These are phyloP conservation scores for Phalacrocorax aristotelis DNA, from an alignment of 2,113 vertebrate genomes.

Conservation along the genomic window DNA sequence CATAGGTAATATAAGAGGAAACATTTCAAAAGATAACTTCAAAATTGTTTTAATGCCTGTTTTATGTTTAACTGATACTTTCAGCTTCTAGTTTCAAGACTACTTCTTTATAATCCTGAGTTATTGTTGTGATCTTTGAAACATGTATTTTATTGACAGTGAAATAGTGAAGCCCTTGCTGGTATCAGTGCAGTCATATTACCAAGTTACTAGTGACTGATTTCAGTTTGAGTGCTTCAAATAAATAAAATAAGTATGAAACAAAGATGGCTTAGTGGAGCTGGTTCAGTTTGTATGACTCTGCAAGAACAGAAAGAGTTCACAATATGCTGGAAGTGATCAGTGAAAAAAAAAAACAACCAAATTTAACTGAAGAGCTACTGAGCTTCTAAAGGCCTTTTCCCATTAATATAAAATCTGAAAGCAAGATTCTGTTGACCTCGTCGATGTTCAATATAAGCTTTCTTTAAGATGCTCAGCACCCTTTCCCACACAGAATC, in stretches of 20 bases:
- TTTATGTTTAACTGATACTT: not conserved
- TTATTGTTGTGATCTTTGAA: not conserved
- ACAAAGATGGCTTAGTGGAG: not conserved
- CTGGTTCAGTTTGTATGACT: not conserved
- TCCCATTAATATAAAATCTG: not conserved
- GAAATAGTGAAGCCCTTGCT: not conserved
- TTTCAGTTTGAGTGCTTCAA: not conserved
- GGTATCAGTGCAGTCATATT: not conserved
- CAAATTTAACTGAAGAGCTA: not conserved
- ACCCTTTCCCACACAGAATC: not conserved
- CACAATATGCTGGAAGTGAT: not conserved
- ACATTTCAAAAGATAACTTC: not conserved
- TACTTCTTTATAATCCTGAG: not conserved
- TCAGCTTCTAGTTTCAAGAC: not conserved
- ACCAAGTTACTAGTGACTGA: not conserved
- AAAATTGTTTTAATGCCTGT: not conserved
- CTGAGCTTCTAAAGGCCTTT: not conserved
- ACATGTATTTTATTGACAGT: not conserved
- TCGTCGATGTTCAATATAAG: not conserved
- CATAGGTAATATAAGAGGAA: not conserved
- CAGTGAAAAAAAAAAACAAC: not conserved
- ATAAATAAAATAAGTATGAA: not conserved
- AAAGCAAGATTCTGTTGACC: not conserved
- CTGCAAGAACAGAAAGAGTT: not conserved
- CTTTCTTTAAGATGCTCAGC: not conserved